phyloP scores from a whole-genome alignment of 2,888 invertebrate species.

The Tupiocoris notatus region DNA sequence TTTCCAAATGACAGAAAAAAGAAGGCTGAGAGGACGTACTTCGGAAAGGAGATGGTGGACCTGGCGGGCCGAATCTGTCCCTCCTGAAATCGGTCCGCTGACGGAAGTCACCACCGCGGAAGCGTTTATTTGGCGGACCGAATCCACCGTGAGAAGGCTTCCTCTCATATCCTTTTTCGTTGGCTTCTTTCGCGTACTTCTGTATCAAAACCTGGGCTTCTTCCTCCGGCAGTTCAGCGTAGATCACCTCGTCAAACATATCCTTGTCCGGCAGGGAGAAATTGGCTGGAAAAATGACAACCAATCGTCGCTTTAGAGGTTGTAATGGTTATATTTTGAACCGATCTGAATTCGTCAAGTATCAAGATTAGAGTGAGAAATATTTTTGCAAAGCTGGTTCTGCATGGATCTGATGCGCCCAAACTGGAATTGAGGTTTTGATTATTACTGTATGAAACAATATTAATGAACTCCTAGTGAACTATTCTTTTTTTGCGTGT shows the following conservation, averaged over 20 bases:
- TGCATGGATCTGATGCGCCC: too few species aligned
- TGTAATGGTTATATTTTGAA: too few species aligned
- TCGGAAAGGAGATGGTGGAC: constrained; percentile 15
- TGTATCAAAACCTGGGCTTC: constrained; percentile 76
- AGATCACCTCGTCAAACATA: constrained; percentile 76
- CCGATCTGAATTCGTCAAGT: too few species aligned
- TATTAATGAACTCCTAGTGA: too few species aligned
- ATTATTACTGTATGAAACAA: too few species aligned
- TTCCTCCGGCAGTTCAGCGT: constrained; percentile 71
- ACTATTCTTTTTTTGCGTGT: too few species aligned
- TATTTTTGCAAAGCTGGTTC: too few species aligned
- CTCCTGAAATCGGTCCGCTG: constrained; percentile 10
- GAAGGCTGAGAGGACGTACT: too few species aligned
- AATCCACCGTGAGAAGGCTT: constrained; percentile 51
- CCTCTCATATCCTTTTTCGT: constrained; percentile 60
- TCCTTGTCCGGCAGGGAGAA: constrained; percentile 78
- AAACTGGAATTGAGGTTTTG: too few species aligned
- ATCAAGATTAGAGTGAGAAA: too few species aligned
- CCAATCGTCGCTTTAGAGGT: too few species aligned
- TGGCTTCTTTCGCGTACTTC: constrained; percentile 79
- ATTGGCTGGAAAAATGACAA: constrained; percentile 67
- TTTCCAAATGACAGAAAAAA: too few species aligned
- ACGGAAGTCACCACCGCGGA: constrained; percentile 49
- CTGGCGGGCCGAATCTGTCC: constrained; percentile 6
- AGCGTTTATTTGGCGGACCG: constrained; percentile 50